Conservation (phyloP, 2,113 vertebrate species). For the Mystacornis crossleyi region DNA sequence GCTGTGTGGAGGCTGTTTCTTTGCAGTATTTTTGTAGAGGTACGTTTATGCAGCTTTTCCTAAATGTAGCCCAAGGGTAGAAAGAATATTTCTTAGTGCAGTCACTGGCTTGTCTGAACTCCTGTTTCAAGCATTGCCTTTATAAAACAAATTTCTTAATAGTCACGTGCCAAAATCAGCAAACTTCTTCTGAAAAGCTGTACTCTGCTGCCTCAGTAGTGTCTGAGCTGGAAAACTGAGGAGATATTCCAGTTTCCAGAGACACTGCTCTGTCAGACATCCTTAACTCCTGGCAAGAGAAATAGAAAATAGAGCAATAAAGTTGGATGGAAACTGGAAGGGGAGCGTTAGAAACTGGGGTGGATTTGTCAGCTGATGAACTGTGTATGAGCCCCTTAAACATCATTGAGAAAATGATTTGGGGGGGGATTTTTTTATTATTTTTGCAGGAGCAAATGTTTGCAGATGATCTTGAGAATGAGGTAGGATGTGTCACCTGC, state of each 20-base stretch:
- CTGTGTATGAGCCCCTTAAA: not conserved
- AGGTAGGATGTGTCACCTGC: conserved; percentile 76
- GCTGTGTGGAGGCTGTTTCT: not conserved
- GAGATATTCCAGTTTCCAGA: not conserved
- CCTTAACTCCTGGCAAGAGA: not conserved
- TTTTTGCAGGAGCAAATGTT: conserved; percentile 86
- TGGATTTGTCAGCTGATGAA: not conserved
- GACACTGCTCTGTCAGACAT: not conserved
- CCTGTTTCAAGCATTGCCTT: not conserved
- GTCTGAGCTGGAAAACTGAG: not conserved
- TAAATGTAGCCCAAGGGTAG: not conserved
- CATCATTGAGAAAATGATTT: not conserved
- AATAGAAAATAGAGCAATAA: not conserved
- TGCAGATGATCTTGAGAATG: conserved; percentile 86
- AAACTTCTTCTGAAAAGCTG: not conserved
- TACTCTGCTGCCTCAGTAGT: not conserved
- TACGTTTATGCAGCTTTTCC: not conserved
- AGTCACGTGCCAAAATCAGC: not conserved
- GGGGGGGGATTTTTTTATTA: conserved; percentile 27
- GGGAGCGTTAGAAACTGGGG: not conserved
- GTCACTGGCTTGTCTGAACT: not conserved
- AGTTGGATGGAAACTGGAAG: not conserved
- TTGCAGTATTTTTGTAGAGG: not conserved
- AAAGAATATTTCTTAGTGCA: not conserved
- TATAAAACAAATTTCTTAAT: not conserved